Evolutionary conservation across 2,888 invertebrate species (phyloP).

Genomic region (Mythimna loreyi): DNA sequence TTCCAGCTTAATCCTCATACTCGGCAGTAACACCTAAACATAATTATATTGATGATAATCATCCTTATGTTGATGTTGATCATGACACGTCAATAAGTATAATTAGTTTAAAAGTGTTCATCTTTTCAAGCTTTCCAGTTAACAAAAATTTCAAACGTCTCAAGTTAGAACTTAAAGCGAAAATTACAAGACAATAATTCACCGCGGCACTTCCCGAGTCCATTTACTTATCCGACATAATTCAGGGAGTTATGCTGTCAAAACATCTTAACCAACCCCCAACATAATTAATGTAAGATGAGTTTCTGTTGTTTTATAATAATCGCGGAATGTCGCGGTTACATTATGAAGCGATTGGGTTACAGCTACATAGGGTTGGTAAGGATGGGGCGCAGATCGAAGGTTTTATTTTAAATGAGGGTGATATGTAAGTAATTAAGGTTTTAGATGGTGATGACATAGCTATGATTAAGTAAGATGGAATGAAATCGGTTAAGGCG

Average conservation of each 20-base stretch:
- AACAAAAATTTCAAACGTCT: constrained; percentile 19
- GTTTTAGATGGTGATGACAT: neutral
- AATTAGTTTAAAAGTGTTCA: neutral
- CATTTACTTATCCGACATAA: constrained; percentile 71
- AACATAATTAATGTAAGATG: constrained; percentile 80
- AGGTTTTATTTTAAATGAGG: constrained; percentile 4
- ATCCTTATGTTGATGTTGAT: neutral
- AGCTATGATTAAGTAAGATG: neutral
- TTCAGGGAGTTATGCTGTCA: constrained; percentile 76
- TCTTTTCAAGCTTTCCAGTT: constrained; percentile 21
- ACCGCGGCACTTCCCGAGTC: constrained; percentile 55
- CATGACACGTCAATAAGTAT: neutral
- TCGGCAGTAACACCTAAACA: neutral
- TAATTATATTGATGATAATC: too few relatives aligned
- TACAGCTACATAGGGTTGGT: constrained; percentile 65
- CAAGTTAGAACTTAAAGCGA: constrained; percentile 50
- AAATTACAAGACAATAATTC: constrained; percentile 60
- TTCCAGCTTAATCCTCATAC: neutral
- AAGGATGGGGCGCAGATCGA: constrained; percentile 26
- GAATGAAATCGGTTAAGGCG: neutral
- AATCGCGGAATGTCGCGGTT: constrained; percentile 74
- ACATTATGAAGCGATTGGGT: constrained; percentile 70
- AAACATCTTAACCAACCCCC: constrained; percentile 76
- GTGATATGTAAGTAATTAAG: neutral
- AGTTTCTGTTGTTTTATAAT: constrained; percentile 77